phyloP scores from a whole-genome alignment of 2,113 vertebrate species.

The Hippolais icterina region DNA sequence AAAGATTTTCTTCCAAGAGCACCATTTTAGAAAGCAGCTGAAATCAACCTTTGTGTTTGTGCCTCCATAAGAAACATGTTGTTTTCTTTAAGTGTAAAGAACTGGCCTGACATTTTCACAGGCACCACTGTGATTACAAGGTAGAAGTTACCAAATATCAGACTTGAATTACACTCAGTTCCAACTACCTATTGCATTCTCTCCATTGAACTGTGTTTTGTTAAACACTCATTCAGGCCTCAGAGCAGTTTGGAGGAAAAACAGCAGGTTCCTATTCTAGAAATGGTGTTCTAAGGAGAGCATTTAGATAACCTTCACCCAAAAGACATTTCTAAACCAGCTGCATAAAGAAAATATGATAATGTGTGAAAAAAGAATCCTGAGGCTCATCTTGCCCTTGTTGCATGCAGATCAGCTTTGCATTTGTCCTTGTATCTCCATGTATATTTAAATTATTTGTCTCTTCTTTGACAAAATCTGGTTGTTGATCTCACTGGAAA shows the following conservation, averaged over 20 bases:
- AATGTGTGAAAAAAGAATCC: neutral
- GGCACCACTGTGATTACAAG: neutral
- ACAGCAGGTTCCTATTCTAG: neutral
- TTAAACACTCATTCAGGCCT: neutral
- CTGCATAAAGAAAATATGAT: neutral
- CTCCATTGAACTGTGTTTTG: neutral
- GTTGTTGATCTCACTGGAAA: neutral
- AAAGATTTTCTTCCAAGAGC: too few species aligned
- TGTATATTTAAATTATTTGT: neutral
- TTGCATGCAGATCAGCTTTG: neutral
- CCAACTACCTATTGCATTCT: neutral
- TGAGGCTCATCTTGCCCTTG: neutral
- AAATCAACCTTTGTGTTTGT: neutral
- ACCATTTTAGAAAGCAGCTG: neutral
- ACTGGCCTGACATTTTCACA: neutral
- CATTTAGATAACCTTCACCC: neutral
- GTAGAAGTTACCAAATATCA: neutral
- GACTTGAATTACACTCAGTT: neutral
- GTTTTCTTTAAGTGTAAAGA: neutral
- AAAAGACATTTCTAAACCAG: neutral
- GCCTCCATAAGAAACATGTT: neutral
- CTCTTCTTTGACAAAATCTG: neutral
- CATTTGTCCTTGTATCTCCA: neutral
- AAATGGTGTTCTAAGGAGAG: neutral
- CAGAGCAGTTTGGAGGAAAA: neutral